Evolutionary conservation across 2,888 invertebrate genomes (phyloP).

Genomic region (Lingula anatina): DNA sequence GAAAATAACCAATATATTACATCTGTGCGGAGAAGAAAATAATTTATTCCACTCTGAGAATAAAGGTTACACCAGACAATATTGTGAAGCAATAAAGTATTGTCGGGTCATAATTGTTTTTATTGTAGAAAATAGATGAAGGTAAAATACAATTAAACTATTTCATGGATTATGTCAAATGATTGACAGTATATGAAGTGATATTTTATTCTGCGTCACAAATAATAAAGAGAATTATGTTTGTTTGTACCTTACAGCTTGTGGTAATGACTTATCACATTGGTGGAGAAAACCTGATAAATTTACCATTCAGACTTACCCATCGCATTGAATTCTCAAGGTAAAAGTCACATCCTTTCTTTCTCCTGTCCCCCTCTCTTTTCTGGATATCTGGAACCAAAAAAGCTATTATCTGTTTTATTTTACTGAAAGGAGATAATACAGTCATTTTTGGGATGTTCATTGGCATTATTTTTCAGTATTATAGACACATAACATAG

Average conservation of each 20-base stretch:
- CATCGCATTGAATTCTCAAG: too few relatives aligned
- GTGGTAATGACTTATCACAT: slow-evolving; percentile 33
- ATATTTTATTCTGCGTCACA: neutral
- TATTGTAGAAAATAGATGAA: neutral
- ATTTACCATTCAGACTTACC: slow-evolving; percentile 28
- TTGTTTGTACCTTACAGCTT: slow-evolving; percentile 20
- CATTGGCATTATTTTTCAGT: too few relatives aligned
- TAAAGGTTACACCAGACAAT: too few relatives aligned
- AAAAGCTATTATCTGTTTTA: slow-evolving; percentile 12
- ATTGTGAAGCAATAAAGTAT: too few relatives aligned
- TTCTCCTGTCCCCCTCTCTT: neutral
- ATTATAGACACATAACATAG: too few relatives aligned
- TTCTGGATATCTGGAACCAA: slow-evolving; percentile 11
- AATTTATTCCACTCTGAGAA: too few relatives aligned
- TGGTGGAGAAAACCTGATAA: slow-evolving; percentile 23
- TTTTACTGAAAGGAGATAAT: too few relatives aligned
- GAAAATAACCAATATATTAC: too few relatives aligned
- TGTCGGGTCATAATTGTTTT: neutral
- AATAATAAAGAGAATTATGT: neutral
- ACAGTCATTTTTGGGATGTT: too few relatives aligned
- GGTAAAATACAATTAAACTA: neutral
- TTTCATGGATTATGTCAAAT: neutral
- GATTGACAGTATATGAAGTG: too few relatives aligned
- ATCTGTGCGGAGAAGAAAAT: too few relatives aligned
- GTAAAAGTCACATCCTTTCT: slow-evolving; percentile 1